Conservation (phyloP, 2,888 invertebrate genomes). For the Brenthis hecate region DNA sequence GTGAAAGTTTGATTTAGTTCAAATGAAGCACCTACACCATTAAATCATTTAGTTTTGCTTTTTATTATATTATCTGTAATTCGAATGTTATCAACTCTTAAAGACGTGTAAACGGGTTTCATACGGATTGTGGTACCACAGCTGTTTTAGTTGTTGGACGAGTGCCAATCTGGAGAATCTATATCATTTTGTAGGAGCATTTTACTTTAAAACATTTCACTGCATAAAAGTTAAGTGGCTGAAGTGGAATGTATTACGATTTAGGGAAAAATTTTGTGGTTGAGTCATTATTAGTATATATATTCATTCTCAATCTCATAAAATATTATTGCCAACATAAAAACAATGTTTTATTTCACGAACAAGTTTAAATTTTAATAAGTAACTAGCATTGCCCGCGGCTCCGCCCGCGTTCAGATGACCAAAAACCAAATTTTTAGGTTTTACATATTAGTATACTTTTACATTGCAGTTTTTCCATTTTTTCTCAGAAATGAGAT, state of each 20-base stretch:
- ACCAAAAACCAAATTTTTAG: no score
- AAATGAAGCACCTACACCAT: no score
- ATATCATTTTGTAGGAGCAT: slow-evolving; percentile 1
- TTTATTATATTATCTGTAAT: slow-evolving; percentile 7
- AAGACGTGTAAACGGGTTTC: neutral
- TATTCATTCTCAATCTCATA: neutral
- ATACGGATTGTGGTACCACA: slow-evolving; percentile 25
- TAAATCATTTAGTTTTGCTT: neutral
- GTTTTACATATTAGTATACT: no score
- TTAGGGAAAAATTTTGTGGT: no score
- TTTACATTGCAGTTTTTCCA: no score
- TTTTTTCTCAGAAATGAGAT: no score
- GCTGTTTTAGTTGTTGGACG: slow-evolving; percentile 21
- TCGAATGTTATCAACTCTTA: neutral
- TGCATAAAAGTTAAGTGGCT: neutral
- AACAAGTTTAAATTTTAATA: no score
- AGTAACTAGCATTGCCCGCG: no score
- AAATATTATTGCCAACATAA: no score
- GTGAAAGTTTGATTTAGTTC: no score
- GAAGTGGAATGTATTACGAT: neutral
- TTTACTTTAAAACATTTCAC: neutral
- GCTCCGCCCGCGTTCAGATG: no score
- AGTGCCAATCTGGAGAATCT: slow-evolving; percentile 21
- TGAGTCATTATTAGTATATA: neutral
- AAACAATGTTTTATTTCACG: no score